Conservation (phyloP, 2,888 invertebrate genomes). For the Drosophila phalerata region DNA sequence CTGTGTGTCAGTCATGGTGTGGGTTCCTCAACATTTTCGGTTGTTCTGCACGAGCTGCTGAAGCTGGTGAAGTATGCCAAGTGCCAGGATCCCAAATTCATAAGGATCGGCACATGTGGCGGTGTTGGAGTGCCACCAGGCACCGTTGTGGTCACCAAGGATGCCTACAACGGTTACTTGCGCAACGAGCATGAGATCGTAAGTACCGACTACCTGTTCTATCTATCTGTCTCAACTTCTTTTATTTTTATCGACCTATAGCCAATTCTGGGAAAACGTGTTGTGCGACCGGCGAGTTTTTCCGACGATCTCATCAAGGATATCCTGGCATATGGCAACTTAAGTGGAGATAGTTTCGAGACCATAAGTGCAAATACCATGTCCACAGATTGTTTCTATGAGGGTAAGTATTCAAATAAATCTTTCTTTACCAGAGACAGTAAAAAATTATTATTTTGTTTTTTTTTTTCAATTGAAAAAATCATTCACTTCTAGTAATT, state of each 20-base stretch:
- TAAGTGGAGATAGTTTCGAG: slow-evolving; percentile 86
- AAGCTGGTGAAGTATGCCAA: slow-evolving; percentile 97
- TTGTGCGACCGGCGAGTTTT: slow-evolving; percentile 92
- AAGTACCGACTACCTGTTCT: slow-evolving; percentile 77
- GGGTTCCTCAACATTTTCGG: slow-evolving; percentile 98
- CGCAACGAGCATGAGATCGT: slow-evolving; percentile 93
- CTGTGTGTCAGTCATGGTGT: slow-evolving; percentile 92
- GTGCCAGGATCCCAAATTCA: slow-evolving; percentile 94
- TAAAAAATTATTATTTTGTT: too few relatives aligned
- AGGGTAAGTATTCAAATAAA: slow-evolving; percentile 86
- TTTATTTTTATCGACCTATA: slow-evolving; percentile 79
- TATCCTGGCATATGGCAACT: slow-evolving; percentile 66
- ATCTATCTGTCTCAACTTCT: background rate
- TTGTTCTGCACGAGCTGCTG: slow-evolving; percentile 97
- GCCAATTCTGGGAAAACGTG: slow-evolving; percentile 93
- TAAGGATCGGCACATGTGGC: slow-evolving; percentile 97
- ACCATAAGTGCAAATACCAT: slow-evolving; percentile 90
- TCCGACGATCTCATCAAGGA: slow-evolving; percentile 89
- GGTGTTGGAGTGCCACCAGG: slow-evolving; percentile 95
- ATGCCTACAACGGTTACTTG: slow-evolving; percentile 94
- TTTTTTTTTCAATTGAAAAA: too few relatives aligned
- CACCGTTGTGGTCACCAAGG: slow-evolving; percentile 96
- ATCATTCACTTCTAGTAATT: too few relatives aligned
- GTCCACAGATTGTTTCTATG: slow-evolving; percentile 93
- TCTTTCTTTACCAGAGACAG: too few relatives aligned